These are phyloP conservation scores for Melolontha melolontha DNA, from an alignment of 2,888 invertebrate species.

Conservation along the genomic window DNA sequence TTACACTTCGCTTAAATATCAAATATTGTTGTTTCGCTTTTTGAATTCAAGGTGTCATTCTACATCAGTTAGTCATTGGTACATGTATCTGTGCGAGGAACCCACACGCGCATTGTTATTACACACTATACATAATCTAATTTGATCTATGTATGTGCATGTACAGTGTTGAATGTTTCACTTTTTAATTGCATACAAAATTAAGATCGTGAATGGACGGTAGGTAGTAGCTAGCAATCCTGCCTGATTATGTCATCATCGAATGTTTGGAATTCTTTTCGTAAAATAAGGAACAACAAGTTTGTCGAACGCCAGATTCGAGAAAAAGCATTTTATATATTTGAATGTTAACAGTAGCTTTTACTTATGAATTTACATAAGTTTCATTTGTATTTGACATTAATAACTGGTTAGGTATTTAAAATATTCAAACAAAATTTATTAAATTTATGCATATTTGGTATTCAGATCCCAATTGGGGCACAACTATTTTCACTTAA, in stretches of 20 bases:
- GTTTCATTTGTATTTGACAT: no score
- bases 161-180: conserved; percentile 17
- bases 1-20: conserved; percentile 24
- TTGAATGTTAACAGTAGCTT: no score
- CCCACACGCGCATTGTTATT: conserved; percentile 32
- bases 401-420: no score
- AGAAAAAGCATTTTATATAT: not conserved
- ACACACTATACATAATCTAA: conserved; percentile 11
- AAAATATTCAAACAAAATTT: no score
- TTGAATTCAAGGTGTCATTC: conserved; percentile 27
- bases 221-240: conserved; percentile 14
- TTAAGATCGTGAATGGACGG: conserved; percentile 18
- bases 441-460: no score
- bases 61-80: conserved; percentile 19
- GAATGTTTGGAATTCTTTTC: conserved; percentile 21
- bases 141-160: conserved; percentile 8
- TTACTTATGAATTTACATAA: no score
- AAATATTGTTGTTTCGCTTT: conserved; percentile 24
- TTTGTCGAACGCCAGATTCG: not conserved
- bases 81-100: not conserved
- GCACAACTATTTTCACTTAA: no score
- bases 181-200: conserved; percentile 28
- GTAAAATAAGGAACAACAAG: not conserved
- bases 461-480: no score
- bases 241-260: conserved; percentile 23